Conservation (phyloP, 2,113 vertebrate genomes). For the Ochotona princeps region DNA sequence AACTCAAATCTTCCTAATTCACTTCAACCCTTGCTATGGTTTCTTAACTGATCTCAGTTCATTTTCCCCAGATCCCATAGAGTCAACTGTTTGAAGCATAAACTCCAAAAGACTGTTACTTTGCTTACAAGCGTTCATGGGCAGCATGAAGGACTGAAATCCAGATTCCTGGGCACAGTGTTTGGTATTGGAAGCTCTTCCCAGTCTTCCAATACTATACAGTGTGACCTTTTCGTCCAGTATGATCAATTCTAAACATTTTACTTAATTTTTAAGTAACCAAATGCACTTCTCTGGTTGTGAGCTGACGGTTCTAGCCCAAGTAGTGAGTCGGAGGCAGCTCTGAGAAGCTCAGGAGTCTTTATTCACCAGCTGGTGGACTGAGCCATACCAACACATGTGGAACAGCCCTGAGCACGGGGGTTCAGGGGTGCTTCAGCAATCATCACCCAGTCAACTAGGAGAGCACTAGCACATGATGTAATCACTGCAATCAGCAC, state of each 20-base stretch:
- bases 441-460: too few species aligned
- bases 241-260: conserved; percentile 29
- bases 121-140: background rate
- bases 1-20: background rate
- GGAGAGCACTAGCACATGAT: too few species aligned
- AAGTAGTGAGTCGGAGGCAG: too few species aligned
- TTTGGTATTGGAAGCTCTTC: background rate
- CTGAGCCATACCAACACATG: too few species aligned
- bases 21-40: background rate
- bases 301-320: too few species aligned
- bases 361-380: too few species aligned
- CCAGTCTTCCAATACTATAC: background rate
- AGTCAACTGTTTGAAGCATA: conserved; percentile 9
- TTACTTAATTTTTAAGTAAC: conserved; percentile 2
- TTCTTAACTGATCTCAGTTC: background rate
- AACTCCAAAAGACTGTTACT: background rate
- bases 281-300: background rate
- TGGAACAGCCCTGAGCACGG: too few species aligned
- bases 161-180: background rate
- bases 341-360: too few species aligned
- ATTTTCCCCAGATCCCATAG: background rate
- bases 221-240: background rate
- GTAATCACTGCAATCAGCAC: too few species aligned
- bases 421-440: too few species aligned
- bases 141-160: background rate